Conservation (phyloP, 92 coral and sea anemone genomes). For the Palythoa heliodiscus region DNA sequence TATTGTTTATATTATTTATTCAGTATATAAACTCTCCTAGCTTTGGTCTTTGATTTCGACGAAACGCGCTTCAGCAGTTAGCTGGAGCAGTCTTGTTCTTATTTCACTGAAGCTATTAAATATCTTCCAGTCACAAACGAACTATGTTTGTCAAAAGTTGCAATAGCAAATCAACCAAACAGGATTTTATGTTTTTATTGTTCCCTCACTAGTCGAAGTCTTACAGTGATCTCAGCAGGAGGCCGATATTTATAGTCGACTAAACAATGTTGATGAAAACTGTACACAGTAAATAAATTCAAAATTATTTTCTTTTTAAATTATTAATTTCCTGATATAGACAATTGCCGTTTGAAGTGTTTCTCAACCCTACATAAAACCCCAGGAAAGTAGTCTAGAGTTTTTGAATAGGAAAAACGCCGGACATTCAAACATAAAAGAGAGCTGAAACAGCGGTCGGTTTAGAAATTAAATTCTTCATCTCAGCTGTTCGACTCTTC, state of each 20-base stretch:
- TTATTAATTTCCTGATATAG: slow-evolving; percentile 24
- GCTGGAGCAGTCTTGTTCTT: background rate
- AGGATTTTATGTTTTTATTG: background rate
- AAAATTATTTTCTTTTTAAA: slow-evolving; percentile 16
- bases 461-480: background rate
- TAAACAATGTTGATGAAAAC: background rate
- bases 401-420: background rate
- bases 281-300: background rate
- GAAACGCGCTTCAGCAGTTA: slow-evolving; percentile 8
- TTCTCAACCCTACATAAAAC: background rate
- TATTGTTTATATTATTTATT: slow-evolving; percentile 18
- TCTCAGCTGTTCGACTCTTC: background rate
- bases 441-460: background rate
- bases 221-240: slow-evolving; percentile 4
- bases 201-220: background rate
- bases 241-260: slow-evolving; percentile 12
- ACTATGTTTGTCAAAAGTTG: background rate
- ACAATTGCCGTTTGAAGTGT: background rate
- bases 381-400: background rate
- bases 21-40: background rate
- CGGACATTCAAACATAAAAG: background rate
- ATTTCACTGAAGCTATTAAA: background rate
- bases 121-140: background rate
- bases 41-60: background rate
- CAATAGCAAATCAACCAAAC: background rate